phyloP scores from a whole-genome alignment of 2,797 vertebrate genomes.

The Leptodactylus fallax region DNA sequence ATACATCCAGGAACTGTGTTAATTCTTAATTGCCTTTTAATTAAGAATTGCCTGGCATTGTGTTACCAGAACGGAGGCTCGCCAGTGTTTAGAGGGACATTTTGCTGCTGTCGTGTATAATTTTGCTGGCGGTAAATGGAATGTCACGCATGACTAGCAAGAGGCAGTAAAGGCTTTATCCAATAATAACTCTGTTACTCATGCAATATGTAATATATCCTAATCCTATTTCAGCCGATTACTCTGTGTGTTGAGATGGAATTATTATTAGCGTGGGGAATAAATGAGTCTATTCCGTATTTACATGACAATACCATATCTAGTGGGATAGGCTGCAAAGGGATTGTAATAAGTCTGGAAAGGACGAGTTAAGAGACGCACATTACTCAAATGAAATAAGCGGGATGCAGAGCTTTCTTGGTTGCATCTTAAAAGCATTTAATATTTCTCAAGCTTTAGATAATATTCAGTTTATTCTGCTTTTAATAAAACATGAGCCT shows the following conservation, averaged over 20 bases:
- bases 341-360: constrained; percentile 35
- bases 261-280: constrained; percentile 50
- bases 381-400: constrained; percentile 14
- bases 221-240: constrained; percentile 47
- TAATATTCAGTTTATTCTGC: not conserved
- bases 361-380: constrained; percentile 6
- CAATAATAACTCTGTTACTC: constrained; percentile 39
- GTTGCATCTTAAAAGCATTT: not conserved
- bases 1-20: not conserved
- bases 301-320: constrained; percentile 46
- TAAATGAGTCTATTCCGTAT: constrained; percentile 40
- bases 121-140: constrained; percentile 30
- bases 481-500: not conserved
- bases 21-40: constrained; percentile 30
- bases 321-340: not conserved
- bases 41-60: constrained; percentile 18
- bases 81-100: constrained; percentile 14
- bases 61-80: not conserved
- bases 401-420: not conserved
- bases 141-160: constrained; percentile 49
- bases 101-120: not conserved
- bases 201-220: constrained; percentile 46
- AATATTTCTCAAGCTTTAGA: not conserved
- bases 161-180: constrained; percentile 35
- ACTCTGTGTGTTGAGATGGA: constrained; percentile 35